Evolutionary conservation across 64 coral and sea anemone genomes (phyloP).

Genomic region (Porites australiensis): DNA sequence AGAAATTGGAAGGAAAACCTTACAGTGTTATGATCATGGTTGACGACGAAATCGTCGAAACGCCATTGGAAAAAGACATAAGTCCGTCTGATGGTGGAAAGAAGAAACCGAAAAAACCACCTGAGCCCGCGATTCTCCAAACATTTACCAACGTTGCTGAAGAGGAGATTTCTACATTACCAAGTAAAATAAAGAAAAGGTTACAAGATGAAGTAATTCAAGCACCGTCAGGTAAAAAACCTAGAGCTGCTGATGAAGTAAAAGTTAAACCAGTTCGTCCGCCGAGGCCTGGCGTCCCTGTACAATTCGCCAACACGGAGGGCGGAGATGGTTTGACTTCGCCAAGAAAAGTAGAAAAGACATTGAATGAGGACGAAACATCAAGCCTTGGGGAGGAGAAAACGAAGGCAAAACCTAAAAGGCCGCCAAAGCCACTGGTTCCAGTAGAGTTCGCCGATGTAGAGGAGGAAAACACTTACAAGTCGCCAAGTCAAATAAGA

Average conservation of each 20-base stretch:
- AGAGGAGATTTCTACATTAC: background rate
- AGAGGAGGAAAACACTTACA: background rate
- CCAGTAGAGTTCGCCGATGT: background rate
- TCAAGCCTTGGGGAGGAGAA: background rate
- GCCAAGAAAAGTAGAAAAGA: background rate
- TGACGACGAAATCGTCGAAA: background rate
- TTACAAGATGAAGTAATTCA: background rate
- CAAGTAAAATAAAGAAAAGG: background rate
- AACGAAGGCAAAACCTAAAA: background rate
- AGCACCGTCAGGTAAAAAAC: background rate
- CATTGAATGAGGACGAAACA: background rate
- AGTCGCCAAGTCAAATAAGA: conserved; percentile 45
- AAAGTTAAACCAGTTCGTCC: background rate
- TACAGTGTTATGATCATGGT: conserved; percentile 17
- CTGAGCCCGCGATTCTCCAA: background rate
- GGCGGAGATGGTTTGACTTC: background rate
- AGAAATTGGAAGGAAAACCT: background rate
- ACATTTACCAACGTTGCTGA: background rate
- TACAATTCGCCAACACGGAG: background rate
- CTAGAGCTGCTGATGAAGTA: background rate
- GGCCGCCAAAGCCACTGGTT: background rate
- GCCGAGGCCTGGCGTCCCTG: background rate
- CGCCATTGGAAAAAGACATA: background rate
- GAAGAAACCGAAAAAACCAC: background rate
- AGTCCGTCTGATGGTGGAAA: background rate